Percentiles rank a stretch among this genome's conserved stretches.
These are phyloP conservation scores for Chionis minor DNA, from an alignment of 2,113 vertebrate species.

Conservation along the genomic window DNA sequence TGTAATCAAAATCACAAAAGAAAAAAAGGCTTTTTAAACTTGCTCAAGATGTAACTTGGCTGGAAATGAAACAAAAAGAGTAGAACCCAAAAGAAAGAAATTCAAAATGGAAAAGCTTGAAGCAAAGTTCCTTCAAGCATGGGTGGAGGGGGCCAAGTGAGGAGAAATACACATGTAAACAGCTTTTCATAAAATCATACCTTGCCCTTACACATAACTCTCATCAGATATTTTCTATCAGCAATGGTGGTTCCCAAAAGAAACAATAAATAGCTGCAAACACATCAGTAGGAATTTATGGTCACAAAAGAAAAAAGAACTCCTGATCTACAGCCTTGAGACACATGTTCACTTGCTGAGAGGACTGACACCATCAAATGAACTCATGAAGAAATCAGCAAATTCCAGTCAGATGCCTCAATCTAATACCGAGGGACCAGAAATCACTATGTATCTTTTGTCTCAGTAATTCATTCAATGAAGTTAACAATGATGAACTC, in stretches of 20 bases:
- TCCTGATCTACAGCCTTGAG: not conserved
- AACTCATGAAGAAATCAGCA: not conserved
- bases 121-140: not conserved
- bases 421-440: not conserved
- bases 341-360: not conserved
- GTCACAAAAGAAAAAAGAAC: not conserved
- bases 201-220: not conserved
- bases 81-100: not conserved
- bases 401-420: not conserved
- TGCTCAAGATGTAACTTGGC: not conserved
- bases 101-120: not conserved
- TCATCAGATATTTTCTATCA: not conserved
- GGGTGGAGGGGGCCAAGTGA: not conserved
- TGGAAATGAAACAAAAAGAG: slow-evolving; percentile 4
- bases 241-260: not conserved
- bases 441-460: not conserved
- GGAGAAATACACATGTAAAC: slow-evolving; percentile 4
- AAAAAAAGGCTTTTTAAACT: not conserved
- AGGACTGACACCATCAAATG: not conserved
- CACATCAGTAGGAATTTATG: not conserved
- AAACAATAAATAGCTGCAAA: not conserved
- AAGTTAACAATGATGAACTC: slow-evolving; percentile 16
- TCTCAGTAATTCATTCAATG: not conserved
- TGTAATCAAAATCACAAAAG: not conserved
- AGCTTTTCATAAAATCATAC: not conserved